phyloP scores from a whole-genome alignment of 2,797 vertebrate species.

The Gymnoscopelus braueri region DNA sequence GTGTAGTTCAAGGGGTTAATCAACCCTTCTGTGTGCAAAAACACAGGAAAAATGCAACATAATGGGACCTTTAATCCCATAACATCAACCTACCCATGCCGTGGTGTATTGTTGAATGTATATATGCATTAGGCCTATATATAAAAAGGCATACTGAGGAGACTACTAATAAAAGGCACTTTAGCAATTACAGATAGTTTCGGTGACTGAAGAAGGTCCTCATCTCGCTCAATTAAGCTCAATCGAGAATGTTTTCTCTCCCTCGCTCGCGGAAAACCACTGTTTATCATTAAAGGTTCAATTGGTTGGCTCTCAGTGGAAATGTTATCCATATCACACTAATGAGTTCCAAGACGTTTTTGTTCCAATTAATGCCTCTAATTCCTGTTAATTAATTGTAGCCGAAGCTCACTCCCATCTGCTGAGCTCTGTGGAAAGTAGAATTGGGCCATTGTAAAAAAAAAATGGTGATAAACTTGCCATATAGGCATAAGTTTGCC shows the following conservation, averaged over 20 bases:
- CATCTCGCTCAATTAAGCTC: slow-evolving; percentile 69
- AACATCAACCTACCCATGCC: slow-evolving; percentile 36
- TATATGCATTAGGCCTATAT: slow-evolving; percentile 39
- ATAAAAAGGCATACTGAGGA: slow-evolving; percentile 16
- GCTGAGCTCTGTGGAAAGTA: slow-evolving; percentile 68
- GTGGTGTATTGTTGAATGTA: slow-evolving; percentile 35
- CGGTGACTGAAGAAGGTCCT: slow-evolving; percentile 52
- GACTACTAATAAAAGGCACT: slow-evolving; percentile 44
- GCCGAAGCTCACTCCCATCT: slow-evolving; percentile 78
- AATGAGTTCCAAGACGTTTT: slow-evolving; percentile 78
- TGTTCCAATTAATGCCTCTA: slow-evolving; percentile 82
- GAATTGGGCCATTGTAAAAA: slow-evolving; percentile 77
- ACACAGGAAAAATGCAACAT: no score
- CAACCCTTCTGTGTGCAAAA: no score
- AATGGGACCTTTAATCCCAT: no score
- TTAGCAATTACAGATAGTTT: slow-evolving; percentile 65
- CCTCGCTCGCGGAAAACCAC: slow-evolving; percentile 54
- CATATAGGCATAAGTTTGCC: slow-evolving; percentile 55
- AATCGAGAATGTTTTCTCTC: slow-evolving; percentile 56
- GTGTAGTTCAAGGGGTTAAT: no score
- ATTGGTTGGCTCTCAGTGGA: slow-evolving; percentile 71
- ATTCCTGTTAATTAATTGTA: slow-evolving; percentile 86
- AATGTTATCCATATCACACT: slow-evolving; percentile 78
- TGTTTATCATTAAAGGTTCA: slow-evolving; percentile 77
- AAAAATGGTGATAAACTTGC: slow-evolving; percentile 32